Percentiles rank a stretch among this genome's conserved stretches.
These are phyloP conservation scores for Heliconius cydno DNA, from an alignment of 2,888 invertebrate genomes.

Conservation along the genomic window DNA sequence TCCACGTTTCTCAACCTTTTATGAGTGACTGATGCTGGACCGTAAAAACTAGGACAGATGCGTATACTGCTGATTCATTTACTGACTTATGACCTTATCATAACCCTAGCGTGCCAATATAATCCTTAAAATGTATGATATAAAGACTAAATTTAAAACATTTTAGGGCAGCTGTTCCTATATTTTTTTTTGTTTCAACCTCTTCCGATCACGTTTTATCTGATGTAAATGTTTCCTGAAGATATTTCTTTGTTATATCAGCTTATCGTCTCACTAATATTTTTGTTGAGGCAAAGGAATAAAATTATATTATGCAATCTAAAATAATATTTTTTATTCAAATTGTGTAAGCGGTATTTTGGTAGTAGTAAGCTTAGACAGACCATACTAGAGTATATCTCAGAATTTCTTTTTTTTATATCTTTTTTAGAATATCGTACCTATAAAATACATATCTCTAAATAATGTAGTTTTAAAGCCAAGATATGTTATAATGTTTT, in stretches of 20 bases:
- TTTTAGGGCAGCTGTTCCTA: constrained; percentile 24
- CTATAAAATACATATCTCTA: too few relatives aligned
- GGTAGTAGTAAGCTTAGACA: too few relatives aligned
- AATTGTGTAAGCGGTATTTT: not conserved
- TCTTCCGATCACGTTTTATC: constrained; percentile 38
- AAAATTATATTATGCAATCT: not conserved
- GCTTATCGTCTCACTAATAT: not conserved
- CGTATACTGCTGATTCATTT: constrained; percentile 71
- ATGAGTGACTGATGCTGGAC: constrained; percentile 51
- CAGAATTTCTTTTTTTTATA: not conserved
- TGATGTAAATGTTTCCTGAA: constrained; percentile 18
- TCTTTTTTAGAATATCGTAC: not conserved
- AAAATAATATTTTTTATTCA: not conserved
- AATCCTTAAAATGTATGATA: not conserved
- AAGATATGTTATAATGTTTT: too few relatives aligned
- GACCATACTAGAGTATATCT: not conserved
- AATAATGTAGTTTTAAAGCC: too few relatives aligned
- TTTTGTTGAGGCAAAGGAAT: not conserved
- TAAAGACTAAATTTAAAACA: constrained; percentile 29
- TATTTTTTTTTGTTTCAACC: constrained; percentile 27
- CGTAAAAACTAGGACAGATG: constrained; percentile 64
- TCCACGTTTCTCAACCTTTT: constrained; percentile 46
- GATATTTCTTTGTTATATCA: not conserved
- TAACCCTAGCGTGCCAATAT: constrained; percentile 24
- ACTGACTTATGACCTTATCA: constrained; percentile 47